A percentile compares a stretch with the other conserved stretches of the same genome.
phyloP scores from a whole-genome alignment of 2,888 invertebrate species.

The Cheilosia scutellata region DNA sequence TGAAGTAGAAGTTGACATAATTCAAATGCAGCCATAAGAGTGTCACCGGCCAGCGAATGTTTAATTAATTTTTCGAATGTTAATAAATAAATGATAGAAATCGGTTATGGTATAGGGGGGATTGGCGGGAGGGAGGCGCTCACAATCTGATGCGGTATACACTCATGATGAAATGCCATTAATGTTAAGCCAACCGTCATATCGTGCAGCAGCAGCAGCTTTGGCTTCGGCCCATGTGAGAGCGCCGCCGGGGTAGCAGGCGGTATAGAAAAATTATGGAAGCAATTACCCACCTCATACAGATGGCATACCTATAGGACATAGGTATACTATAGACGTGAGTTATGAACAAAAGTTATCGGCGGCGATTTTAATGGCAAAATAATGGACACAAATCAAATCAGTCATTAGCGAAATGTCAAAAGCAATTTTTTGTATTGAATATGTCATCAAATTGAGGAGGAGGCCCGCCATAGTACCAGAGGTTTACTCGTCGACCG shows the following conservation, averaged over 20 bases:
- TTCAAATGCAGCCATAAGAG: conserved; percentile 82
- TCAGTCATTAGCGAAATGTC: conserved; percentile 79
- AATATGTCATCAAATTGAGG: conserved; percentile 58
- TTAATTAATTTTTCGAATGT: conserved; percentile 75
- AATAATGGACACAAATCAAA: conserved; percentile 79
- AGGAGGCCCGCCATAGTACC: not conserved
- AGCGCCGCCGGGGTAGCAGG: conserved; percentile 2
- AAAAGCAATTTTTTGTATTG: conserved; percentile 75
- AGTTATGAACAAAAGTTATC: conserved; percentile 69
- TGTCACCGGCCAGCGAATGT: conserved; percentile 78
- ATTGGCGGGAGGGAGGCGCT: not conserved
- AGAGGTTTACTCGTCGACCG: conserved; percentile 2
- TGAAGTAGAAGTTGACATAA: conserved; percentile 83
- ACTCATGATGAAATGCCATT: conserved; percentile 75
- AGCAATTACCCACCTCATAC: conserved; percentile 68
- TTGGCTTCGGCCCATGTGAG: conserved; percentile 1
- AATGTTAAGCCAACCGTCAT: conserved; percentile 72
- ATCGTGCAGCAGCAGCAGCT: conserved; percentile 22
- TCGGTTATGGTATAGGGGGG: conserved; percentile 8
- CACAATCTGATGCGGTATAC: conserved; percentile 31
- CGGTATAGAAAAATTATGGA: conserved; percentile 53
- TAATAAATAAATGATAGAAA: conserved; percentile 75
- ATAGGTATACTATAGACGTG: conserved; percentile 23
- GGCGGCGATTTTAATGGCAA: conserved; percentile 76
- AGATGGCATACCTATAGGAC: not conserved